These are phyloP conservation scores for Cosmorhoe ocellata DNA, from an alignment of 2,888 invertebrate species.

Conservation along the genomic window DNA sequence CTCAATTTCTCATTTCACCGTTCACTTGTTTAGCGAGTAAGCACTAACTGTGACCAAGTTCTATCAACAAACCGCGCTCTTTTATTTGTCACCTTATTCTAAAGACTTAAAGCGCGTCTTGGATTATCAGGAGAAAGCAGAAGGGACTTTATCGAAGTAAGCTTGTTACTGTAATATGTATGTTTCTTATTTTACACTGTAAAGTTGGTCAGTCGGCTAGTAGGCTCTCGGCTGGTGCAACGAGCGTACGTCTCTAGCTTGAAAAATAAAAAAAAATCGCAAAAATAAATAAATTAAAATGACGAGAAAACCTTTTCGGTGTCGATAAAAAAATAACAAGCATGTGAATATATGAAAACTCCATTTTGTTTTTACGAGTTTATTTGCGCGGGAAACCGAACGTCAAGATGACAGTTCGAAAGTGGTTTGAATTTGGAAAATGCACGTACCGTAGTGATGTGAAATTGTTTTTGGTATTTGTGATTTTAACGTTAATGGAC, in stretches of 20 bases:
- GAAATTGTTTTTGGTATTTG: conserved; percentile 64
- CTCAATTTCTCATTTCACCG: conserved; percentile 82
- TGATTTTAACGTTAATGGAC: conserved; percentile 66
- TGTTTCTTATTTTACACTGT: conserved; percentile 80
- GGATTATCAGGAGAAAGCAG: conserved; percentile 39
- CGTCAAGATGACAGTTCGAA: conserved; percentile 73
- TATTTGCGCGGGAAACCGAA: conserved; percentile 57
- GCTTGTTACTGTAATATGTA: conserved; percentile 64
- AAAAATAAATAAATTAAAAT: conserved; percentile 49
- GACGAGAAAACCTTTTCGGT: conserved; percentile 60
- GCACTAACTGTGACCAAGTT: conserved; percentile 57
- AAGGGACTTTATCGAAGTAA: conserved; percentile 52
- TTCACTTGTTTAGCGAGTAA: conserved; percentile 80
- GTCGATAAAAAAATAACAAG: conserved; percentile 53
- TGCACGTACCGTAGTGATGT: conserved; percentile 63
- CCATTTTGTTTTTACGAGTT: conserved; percentile 28
- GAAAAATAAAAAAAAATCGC: conserved; percentile 36
- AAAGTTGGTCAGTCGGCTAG: conserved; percentile 82
- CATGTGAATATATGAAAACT: conserved; percentile 46
- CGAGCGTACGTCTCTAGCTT: conserved; percentile 54
- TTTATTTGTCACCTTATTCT: conserved; percentile 26
- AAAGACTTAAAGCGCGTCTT: conserved; percentile 29
- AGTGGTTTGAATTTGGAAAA: conserved; percentile 64
- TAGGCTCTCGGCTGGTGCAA: conserved; percentile 63
- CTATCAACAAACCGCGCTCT: conserved; percentile 28